Conservation (phyloP, 2,888 invertebrate genomes). For the Theretra japonica region DNA sequence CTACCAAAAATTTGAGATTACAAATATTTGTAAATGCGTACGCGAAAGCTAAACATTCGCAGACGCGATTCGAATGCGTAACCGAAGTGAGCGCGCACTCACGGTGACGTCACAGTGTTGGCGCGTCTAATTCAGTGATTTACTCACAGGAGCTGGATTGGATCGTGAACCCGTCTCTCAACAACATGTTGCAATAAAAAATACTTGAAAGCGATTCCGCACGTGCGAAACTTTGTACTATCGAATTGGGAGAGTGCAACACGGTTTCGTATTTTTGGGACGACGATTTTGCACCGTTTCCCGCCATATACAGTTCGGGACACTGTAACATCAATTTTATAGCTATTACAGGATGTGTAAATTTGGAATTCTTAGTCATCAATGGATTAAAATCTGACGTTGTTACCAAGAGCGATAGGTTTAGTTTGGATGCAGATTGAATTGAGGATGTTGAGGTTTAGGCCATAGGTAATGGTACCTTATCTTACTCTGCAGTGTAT, state of each 20-base stretch:
- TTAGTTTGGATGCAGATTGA: too few relatives aligned
- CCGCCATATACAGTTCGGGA: slow-evolving; percentile 9
- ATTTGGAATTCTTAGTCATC: background rate
- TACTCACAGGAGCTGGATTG: slow-evolving; percentile 23
- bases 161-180: slow-evolving; percentile 15
- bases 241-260: background rate
- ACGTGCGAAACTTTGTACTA: background rate
- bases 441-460: background rate
- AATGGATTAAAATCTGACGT: background rate
- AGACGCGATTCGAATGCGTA: background rate
- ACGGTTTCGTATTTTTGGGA: background rate
- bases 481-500: too few relatives aligned
- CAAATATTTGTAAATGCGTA: background rate
- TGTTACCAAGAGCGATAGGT: too few relatives aligned
- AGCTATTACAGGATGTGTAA: background rate
- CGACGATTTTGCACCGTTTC: slow-evolving; percentile 1
- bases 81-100: background rate
- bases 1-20: too few relatives aligned
- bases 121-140: slow-evolving; percentile 23
- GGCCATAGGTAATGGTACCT: too few relatives aligned
- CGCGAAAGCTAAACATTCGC: slow-evolving; percentile 2
- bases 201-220: background rate
- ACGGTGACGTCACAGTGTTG: slow-evolving; percentile 23
- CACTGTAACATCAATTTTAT: slow-evolving; percentile 2
- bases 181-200: slow-evolving; percentile 25